A percentile compares a stretch with the other conserved stretches of the same genome.
Conservation (phyloP, 64 coral and sea anemone species). For the Acropora yongei region DNA sequence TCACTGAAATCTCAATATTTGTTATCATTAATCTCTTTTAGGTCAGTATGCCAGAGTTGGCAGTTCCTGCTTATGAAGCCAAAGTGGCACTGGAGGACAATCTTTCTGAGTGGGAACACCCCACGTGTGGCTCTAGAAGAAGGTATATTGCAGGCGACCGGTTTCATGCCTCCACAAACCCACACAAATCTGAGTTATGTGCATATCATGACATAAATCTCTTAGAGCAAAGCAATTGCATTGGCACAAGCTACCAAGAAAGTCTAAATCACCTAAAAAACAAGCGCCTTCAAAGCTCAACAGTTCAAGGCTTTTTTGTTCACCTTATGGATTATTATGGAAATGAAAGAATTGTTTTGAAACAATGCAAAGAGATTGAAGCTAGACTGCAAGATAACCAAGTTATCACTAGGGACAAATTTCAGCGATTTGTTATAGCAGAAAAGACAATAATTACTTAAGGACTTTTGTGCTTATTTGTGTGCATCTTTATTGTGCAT, state of each 20-base stretch:
- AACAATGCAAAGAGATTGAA: background rate
- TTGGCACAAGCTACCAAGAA: conserved; percentile 57
- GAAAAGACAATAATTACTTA: background rate
- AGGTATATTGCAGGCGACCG: conserved; percentile 42
- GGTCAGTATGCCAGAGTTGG: conserved; percentile 31
- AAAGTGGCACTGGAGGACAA: background rate
- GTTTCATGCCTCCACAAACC: conserved; percentile 20
- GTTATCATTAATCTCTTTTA: conserved; percentile 2
- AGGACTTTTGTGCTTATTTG: too few relatives aligned
- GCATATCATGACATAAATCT: conserved; percentile 3
- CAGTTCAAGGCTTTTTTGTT: background rate
- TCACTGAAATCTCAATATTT: background rate
- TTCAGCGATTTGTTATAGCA: background rate
- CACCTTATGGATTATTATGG: conserved; percentile 53
- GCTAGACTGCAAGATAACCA: background rate
- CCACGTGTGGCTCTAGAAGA: background rate
- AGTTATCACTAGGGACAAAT: background rate
- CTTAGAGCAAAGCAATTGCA: background rate
- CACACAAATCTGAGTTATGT: conserved; percentile 59
- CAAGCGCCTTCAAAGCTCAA: background rate
- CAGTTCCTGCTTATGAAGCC: background rate
- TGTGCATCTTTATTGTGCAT: too few relatives aligned
- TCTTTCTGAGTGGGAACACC: background rate
- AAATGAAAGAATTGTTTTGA: background rate
- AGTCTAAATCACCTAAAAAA: conserved; percentile 58